phyloP scores from a whole-genome alignment of 2,888 invertebrate genomes.

The Heliconius cydno region DNA sequence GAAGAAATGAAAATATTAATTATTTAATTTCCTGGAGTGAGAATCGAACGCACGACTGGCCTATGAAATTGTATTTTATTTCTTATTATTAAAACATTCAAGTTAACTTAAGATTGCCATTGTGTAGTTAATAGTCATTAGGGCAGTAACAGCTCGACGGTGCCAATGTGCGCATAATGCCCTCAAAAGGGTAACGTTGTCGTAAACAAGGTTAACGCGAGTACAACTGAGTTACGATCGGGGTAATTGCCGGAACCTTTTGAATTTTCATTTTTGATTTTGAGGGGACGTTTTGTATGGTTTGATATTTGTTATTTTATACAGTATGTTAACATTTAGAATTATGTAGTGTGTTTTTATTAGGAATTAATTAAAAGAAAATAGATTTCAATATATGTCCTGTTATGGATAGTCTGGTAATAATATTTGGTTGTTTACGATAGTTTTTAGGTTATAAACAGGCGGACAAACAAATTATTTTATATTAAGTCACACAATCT shows the following conservation, averaged over 20 bases:
- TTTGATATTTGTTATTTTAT: not conserved
- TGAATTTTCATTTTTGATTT: not conserved
- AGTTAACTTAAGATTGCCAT: not conserved
- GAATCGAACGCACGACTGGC: too few relatives aligned
- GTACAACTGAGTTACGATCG: slow-evolving; percentile 18
- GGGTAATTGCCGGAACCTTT: slow-evolving; percentile 4
- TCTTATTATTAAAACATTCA: slow-evolving; percentile 1
- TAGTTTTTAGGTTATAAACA: not conserved
- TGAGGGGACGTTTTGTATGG: not conserved
- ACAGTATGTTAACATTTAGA: not conserved
- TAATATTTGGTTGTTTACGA: not conserved
- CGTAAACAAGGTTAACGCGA: slow-evolving; percentile 19
- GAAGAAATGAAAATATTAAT: too few relatives aligned
- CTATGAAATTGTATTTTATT: not conserved
- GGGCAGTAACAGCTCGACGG: not conserved
- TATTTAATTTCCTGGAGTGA: too few relatives aligned
- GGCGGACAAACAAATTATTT: not conserved
- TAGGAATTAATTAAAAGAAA: not conserved
- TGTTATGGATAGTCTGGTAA: not conserved
- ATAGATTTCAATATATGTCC: too few relatives aligned
- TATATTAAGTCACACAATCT: not conserved
- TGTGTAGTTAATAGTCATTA: slow-evolving; percentile 3
- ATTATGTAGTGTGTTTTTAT: not conserved
- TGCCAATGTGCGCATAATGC: slow-evolving; percentile 3
- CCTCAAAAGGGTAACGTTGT: slow-evolving; percentile 12